Evolutionary conservation across 2,113 vertebrate genomes (phyloP), one percentile per base, ranked within the genome.

Genomic region (Variabilichromis moorii): DNA sequence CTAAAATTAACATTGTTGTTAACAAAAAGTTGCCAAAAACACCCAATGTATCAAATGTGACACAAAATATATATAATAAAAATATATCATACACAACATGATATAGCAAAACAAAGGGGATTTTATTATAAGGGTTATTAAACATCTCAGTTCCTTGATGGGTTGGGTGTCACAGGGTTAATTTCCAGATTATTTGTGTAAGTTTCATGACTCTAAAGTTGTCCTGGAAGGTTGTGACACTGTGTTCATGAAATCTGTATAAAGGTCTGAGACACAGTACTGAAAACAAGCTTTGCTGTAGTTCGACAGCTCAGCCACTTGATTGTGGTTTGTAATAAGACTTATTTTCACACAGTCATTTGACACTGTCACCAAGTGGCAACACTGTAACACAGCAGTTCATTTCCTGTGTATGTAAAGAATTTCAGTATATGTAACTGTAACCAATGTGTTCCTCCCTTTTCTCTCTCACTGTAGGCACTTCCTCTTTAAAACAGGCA

Each of bases 401-500:
- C 2, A 50, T 45, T 61, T 59, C 14, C 16, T 81, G 9, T 84
- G 19, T 16, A 68, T 85, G 24, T 24, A 57, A 83, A 66, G 4
- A 10, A 5, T n/a, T 76, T 47, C 24, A 31, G 10, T 12, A 16
- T 17, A n/a, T 19, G 51, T 76, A 10, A 57, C n/a, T 21, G 10
- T 24, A 42, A 54, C 33, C 45, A 16, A 83, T 61, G 17, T 51
- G 21, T 71, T 8, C 82, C 16, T 59, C 33, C 24, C 26, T 79
- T 31, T 21, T 40, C 50, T 88, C 42, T 88, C 51, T 89, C 9
- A 51, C 26, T 91, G 84, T 96, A 99, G 98, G 97, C 99, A 99
- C 97, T 99, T 99, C 97, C 98, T 99, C 96, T 99, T 99, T 96
- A 99, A 99, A 96, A 99, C 98, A 94, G 98, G 98, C 96, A 99